phyloP scores from a whole-genome alignment of 2,113 vertebrate species.

The Sylvilagus bachmani region DNA sequence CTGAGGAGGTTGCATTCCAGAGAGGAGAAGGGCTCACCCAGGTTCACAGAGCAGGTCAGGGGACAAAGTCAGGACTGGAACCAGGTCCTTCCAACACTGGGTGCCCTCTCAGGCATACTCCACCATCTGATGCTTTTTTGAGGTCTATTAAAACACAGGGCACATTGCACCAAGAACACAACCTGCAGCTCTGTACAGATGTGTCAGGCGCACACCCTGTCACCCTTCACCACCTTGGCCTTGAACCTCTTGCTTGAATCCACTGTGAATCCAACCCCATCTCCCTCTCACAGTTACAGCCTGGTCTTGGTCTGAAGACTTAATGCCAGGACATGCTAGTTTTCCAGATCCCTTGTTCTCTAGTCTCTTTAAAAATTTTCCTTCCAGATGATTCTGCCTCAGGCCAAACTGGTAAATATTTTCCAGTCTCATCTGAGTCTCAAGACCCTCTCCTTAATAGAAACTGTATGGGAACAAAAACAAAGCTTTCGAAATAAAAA shows the following conservation, averaged over 20 bases:
- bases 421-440: conserved; percentile 19
- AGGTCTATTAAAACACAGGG: neutral
- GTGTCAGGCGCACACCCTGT: neutral
- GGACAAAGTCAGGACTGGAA: conserved; percentile 61
- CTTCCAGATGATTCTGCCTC: neutral
- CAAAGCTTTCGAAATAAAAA: conserved; percentile 21
- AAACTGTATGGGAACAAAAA: neutral
- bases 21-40: conserved; percentile 46
- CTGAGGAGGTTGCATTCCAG: conserved; percentile 74
- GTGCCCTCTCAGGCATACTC: neutral
- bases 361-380: conserved; percentile 12
- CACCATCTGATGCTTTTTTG: neutral
- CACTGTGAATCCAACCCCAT: neutral
- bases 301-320: neutral
- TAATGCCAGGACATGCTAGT: neutral
- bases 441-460: neutral
- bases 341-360: neutral
- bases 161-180: neutral
- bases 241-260: neutral
- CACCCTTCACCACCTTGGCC: neutral
- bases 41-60: conserved; percentile 8
- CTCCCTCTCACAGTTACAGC: neutral
- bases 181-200: neutral
- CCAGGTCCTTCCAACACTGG: neutral
- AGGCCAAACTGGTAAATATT: neutral